A percentile compares a stretch with the other conserved stretches of the same genome.
Conservation (phyloP, 2,113 vertebrate species). For the Malaclemys terrapin region DNA sequence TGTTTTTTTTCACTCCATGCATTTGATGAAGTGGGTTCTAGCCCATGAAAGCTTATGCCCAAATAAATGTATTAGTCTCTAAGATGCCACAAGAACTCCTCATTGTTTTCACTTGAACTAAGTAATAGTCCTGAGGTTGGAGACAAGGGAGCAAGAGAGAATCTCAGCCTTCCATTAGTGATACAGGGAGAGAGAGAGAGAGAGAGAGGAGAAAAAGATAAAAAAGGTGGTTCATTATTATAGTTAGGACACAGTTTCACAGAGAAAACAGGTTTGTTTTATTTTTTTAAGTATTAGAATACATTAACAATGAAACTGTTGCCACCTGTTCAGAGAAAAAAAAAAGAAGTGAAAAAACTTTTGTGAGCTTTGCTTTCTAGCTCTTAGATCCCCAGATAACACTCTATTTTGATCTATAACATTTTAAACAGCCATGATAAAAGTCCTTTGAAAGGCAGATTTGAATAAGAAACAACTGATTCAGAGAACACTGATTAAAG, state of each 20-base stretch:
- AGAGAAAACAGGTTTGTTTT: background rate
- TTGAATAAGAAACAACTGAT: background rate
- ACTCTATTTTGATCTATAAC: background rate
- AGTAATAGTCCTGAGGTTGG: background rate
- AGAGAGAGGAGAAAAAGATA: background rate
- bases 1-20: too few species aligned
- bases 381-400: background rate
- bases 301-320: background rate
- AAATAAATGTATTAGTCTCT: too few species aligned
- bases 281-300: background rate
- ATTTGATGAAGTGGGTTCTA: too few species aligned
- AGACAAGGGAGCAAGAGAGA: background rate
- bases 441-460: background rate
- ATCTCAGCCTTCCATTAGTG: background rate
- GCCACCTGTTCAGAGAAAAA: background rate
- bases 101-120: background rate
- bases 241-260: background rate
- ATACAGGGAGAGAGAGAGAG: too few species aligned
- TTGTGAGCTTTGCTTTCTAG: background rate
- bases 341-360: background rate
- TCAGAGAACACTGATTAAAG: conserved; percentile 12
- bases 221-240: background rate
- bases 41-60: too few species aligned
- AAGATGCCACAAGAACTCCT: too few species aligned
- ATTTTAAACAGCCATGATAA: background rate